Percentiles rank a stretch among this genome's conserved stretches.
Evolutionary conservation across 2,888 invertebrate genomes (phyloP).

Genomic region (Volucella bombylans): DNA sequence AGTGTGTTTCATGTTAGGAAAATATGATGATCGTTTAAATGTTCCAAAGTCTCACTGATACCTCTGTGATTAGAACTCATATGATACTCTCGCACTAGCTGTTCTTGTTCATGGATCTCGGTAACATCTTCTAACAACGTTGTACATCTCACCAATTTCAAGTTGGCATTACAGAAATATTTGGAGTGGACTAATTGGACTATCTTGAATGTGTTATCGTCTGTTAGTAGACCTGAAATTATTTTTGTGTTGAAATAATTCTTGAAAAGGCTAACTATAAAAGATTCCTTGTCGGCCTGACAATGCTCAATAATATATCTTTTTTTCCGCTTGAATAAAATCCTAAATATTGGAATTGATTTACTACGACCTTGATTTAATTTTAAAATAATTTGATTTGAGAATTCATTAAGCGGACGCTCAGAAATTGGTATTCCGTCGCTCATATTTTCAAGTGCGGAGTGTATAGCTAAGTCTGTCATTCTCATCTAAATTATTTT

Average conservation of each 20-base stretch:
- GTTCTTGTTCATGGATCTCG: constrained; percentile 10
- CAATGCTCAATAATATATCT: not conserved
- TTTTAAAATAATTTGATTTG: constrained; percentile 4
- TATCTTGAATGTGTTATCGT: constrained; percentile 36
- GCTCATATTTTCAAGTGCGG: no score
- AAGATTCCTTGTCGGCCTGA: not conserved
- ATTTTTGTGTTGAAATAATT: constrained; percentile 25
- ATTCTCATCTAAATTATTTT: no score
- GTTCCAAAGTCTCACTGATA: constrained; percentile 16
- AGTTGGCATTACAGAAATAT: constrained; percentile 24
- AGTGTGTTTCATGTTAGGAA: constrained; percentile 47
- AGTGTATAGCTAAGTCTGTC: no score
- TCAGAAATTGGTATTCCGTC: constrained; percentile 44
- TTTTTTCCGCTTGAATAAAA: constrained; percentile 12
- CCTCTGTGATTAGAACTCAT: constrained; percentile 36
- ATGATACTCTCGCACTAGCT: constrained; percentile 28
- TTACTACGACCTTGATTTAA: not conserved
- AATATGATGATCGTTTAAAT: constrained; percentile 15
- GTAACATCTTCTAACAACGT: no score
- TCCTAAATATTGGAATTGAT: not conserved
- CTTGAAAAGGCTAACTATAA: not conserved
- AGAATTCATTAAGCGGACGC: constrained; percentile 27
- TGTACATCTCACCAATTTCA: constrained; percentile 38
- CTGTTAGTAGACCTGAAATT: constrained; percentile 16
- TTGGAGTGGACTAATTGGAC: constrained; percentile 34